Percentiles rank a stretch among this genome's conserved stretches.
Conservation (phyloP, 2,797 vertebrate species). For the Numenius phaeopus region DNA sequence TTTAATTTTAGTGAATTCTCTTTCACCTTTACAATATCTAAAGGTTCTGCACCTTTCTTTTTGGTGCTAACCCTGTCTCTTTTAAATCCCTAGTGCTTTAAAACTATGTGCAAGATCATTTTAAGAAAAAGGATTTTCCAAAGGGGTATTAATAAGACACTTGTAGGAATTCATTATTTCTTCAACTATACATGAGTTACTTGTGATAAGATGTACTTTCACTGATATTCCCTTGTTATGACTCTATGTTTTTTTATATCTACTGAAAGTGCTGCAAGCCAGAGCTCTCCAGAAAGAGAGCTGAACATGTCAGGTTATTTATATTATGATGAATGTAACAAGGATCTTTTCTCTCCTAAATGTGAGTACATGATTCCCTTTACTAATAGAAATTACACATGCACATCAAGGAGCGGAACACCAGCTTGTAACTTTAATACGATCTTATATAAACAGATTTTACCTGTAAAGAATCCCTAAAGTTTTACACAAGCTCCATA, state of each 20-base stretch:
- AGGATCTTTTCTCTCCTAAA: not conserved
- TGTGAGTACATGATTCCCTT: not conserved
- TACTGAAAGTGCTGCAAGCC: not conserved
- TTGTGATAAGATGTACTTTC: not conserved
- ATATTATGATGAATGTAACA: not conserved
- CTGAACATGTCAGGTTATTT: not conserved
- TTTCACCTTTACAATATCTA: not conserved
- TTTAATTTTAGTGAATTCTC: not conserved
- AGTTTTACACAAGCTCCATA: not conserved
- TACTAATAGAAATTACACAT: not conserved
- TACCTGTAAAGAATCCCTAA: not conserved
- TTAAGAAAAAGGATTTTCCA: not conserved
- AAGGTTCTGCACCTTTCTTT: not conserved
- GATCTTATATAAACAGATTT: not conserved
- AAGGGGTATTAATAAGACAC: not conserved
- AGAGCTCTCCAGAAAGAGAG: not conserved
- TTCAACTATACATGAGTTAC: not conserved
- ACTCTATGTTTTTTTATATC: conserved; percentile 8
- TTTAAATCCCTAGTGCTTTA: not conserved
- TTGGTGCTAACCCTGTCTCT: not conserved
- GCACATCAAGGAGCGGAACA: not conserved
- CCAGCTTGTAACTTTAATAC: not conserved
- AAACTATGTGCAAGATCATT: not conserved
- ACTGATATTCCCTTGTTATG: not conserved
- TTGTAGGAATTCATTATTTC: not conserved